A percentile compares a stretch with the other conserved stretches of the same genome.
phyloP scores from a whole-genome alignment of 2,113 vertebrate species.

The Pipra filicauda region DNA sequence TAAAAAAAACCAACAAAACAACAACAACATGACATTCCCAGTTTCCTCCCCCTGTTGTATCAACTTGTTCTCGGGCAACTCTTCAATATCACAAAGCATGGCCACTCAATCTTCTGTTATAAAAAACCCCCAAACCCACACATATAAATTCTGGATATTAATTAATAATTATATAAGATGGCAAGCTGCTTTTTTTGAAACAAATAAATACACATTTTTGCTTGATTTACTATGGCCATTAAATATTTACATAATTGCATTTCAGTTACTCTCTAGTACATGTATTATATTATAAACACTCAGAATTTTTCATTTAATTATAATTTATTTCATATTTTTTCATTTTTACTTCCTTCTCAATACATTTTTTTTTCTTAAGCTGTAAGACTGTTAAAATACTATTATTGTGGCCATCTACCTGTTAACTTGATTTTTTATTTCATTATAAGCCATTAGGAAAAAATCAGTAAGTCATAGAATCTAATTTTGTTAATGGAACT shows the following conservation, averaged over 20 bases:
- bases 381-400: not conserved
- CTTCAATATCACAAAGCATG: not conserved
- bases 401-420: conserved; percentile 1
- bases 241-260: conserved; percentile 3
- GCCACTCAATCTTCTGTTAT: not conserved
- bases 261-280: not conserved
- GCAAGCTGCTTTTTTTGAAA: not conserved
- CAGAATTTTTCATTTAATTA: not conserved
- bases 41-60: not conserved
- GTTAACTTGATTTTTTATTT: conserved; percentile 4
- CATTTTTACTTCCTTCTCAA: not conserved
- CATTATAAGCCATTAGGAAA: conserved; percentile 48
- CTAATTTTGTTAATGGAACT: conserved; percentile 32
- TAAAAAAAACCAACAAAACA: not conserved
- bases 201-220: not conserved
- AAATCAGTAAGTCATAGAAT: conserved; percentile 27
- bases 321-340: not conserved
- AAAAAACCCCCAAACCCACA: not conserved
- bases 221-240: not conserved
- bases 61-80: not conserved
- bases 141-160: not conserved
- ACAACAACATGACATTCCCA: not conserved
- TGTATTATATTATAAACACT: not conserved
- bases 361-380: not conserved
- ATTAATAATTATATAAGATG: not conserved